These are phyloP conservation scores for Ahaetulla prasina DNA, from an alignment of 2,113 vertebrate genomes.

Conservation along the genomic window DNA sequence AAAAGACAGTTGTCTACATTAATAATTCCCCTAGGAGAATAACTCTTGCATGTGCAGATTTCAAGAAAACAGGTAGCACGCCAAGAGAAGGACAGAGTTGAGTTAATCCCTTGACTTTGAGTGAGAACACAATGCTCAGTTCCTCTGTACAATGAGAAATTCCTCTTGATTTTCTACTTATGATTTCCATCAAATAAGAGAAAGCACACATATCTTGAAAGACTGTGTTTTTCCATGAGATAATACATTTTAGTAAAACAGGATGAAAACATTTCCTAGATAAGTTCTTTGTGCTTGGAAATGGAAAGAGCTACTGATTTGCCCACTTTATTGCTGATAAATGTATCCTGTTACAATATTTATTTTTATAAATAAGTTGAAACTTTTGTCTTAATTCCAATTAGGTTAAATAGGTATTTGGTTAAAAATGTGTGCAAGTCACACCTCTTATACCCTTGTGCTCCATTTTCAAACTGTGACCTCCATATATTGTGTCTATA, in stretches of 20 bases:
- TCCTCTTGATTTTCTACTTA: background rate
- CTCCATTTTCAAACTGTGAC: background rate
- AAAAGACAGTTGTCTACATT: too few species aligned
- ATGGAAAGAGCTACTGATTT: background rate
- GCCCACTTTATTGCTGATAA: background rate
- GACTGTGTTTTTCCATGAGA: background rate
- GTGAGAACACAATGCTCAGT: background rate
- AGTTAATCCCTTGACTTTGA: background rate
- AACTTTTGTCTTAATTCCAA: background rate
- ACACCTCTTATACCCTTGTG: background rate
- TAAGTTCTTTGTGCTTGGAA: background rate
- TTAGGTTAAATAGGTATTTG: background rate
- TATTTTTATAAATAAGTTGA: constrained; percentile 1
- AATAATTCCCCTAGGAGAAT: background rate
- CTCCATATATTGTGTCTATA: background rate
- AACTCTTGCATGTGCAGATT: background rate
- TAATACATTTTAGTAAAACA: background rate
- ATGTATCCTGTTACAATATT: background rate
- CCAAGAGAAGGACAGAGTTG: background rate
- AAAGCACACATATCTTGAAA: background rate
- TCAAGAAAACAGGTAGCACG: background rate
- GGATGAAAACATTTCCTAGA: background rate
- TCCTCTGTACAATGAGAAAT: background rate
- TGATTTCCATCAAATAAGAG: too few species aligned
- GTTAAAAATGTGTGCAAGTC: background rate